Percentiles rank a stretch among this genome's conserved stretches.
These are phyloP conservation scores for Daubentonia madagascariensis DNA, from an alignment of 2,113 vertebrate species.

Conservation along the genomic window DNA sequence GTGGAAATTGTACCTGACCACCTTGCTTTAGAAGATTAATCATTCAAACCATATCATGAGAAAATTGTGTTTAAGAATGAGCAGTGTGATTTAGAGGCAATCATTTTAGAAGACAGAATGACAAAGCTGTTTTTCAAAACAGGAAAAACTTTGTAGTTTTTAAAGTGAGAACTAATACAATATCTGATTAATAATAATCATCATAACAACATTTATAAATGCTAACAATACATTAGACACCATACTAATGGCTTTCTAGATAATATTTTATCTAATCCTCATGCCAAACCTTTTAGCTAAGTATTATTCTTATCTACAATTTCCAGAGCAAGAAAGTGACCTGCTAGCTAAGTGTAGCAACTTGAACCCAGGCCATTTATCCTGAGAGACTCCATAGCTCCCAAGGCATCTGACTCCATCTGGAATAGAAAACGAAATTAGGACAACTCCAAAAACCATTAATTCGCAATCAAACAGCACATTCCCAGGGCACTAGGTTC, in stretches of 20 bases:
- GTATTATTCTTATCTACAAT: background rate
- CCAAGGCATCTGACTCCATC: constrained; percentile 63
- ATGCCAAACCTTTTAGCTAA: background rate
- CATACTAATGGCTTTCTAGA: background rate
- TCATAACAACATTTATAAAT: background rate
- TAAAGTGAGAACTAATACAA: background rate
- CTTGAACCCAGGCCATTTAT: background rate
- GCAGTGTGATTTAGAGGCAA: background rate
- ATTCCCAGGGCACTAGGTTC: constrained; percentile 63
- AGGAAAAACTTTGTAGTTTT: background rate
- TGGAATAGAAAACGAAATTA: constrained; percentile 70
- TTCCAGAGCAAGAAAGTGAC: constrained; percentile 33
- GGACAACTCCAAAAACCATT: constrained; percentile 62
- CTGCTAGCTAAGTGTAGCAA: constrained; percentile 12
- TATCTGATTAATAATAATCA: background rate
- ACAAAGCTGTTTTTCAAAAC: constrained; percentile 18
- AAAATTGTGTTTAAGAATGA: background rate
- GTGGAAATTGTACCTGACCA: background rate
- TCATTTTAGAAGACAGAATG: constrained; percentile 1
- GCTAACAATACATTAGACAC: background rate
- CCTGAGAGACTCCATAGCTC: constrained; percentile 22
- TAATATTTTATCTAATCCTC: background rate
- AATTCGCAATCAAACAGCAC: constrained; percentile 59
- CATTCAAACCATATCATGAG: background rate
- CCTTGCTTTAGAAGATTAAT: background rate